Evolutionary conservation across 1,140 invertebrate species (phyloP).

Genomic region (Saccostrea echinata): DNA sequence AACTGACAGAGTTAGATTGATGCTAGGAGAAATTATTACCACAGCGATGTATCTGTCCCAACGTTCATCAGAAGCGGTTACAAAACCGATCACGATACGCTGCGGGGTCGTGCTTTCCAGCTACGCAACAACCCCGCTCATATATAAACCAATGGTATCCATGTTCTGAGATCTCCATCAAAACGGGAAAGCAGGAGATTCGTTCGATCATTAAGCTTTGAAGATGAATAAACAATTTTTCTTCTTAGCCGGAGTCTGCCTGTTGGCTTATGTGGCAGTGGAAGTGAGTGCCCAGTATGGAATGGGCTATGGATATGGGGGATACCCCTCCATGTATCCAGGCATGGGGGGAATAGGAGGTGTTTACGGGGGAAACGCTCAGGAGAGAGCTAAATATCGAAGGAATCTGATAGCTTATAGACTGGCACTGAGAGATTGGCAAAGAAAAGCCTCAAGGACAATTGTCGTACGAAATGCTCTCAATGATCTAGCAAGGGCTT

Average conservation of each 20-base stretch:
- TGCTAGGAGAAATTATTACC: not conserved
- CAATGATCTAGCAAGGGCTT: conserved; percentile 12
- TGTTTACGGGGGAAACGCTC: not conserved
- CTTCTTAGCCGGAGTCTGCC: conserved; percentile 31
- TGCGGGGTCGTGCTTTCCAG: not conserved
- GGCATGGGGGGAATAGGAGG: not conserved
- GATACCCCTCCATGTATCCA: not conserved
- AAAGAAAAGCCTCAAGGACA: not conserved
- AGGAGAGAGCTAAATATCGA: conserved; percentile 4
- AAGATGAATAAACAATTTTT: conserved; percentile 36
- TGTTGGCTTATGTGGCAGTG: conserved; percentile 30
- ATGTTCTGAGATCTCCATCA: conserved; percentile 24
- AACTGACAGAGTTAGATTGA: conserved; percentile 15
- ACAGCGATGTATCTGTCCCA: not conserved
- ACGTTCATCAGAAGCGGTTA: not conserved
- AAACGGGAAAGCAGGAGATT: conserved; percentile 12
- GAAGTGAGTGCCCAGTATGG: conserved; percentile 2
- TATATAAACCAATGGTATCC: conserved; percentile 23
- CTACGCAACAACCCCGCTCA: conserved; percentile 15
- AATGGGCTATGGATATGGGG: not conserved
- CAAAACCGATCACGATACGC: conserved; percentile 26
- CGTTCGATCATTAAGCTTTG: conserved; percentile 26
- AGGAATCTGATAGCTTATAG: conserved; percentile 6
- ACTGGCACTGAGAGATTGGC: conserved; percentile 13
- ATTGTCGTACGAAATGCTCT: conserved; percentile 8